Evolutionary conservation across 2,797 vertebrate species (phyloP).

Genomic region (Oceanodroma leucorhoa): DNA sequence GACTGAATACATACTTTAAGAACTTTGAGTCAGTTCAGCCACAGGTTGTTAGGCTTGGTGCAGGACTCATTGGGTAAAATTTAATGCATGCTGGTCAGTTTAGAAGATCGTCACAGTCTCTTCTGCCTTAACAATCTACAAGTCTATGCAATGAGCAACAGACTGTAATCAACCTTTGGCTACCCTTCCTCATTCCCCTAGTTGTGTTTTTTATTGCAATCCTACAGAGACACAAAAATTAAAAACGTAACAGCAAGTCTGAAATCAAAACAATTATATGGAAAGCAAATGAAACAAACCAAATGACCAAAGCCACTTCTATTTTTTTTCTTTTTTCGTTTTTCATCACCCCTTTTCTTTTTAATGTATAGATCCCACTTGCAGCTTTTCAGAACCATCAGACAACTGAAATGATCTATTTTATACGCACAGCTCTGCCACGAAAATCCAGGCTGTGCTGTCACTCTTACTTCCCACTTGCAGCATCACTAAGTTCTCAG

Average conservation of each 20-base stretch:
- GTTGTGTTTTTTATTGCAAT: neutral
- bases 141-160: neutral
- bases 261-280: neutral
- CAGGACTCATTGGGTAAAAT: neutral
- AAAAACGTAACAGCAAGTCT: neutral
- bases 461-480: neutral
- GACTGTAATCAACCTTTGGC: neutral
- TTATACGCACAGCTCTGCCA: neutral
- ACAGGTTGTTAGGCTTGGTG: neutral
- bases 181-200: neutral
- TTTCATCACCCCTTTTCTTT: neutral
- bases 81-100: neutral
- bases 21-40: neutral
- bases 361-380: neutral
- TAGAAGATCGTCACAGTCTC: neutral
- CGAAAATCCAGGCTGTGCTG: neutral
- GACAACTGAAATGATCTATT: neutral
- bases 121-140: neutral
- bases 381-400: neutral
- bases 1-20: neutral
- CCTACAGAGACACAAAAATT: neutral
- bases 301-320: neutral
- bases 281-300: neutral
- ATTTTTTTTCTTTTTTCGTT: fast-evolving
- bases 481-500: neutral